phyloP scores from a whole-genome alignment of 1,140 invertebrate genomes.

The Conus betulinus region DNA sequence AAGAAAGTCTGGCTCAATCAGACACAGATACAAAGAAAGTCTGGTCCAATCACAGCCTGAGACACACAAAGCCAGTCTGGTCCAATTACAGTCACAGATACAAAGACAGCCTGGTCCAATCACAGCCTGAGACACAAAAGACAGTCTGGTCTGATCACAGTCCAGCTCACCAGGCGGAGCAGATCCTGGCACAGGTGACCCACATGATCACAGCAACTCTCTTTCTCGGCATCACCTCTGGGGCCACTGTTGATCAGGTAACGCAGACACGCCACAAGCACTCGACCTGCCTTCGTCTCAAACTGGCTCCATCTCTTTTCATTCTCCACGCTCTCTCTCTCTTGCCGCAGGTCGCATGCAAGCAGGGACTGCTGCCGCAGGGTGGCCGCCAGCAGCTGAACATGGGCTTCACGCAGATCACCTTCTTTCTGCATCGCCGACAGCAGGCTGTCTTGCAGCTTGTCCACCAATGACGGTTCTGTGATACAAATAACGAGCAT shows the following conservation, averaged over 20 bases:
- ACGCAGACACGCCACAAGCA: constrained; percentile 20
- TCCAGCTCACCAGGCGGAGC: not conserved
- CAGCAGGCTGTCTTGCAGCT: not conserved
- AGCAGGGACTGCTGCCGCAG: not conserved
- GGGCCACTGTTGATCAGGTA: not conserved
- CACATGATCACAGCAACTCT: not conserved
- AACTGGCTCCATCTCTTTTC: not conserved
- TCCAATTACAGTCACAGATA: no score
- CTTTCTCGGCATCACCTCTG: not conserved
- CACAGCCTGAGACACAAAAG: no score
- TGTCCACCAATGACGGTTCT: not conserved
- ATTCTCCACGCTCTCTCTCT: no score
- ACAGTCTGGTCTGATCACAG: no score
- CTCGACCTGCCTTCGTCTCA: not conserved
- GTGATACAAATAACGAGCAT: not conserved
- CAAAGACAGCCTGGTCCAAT: no score
- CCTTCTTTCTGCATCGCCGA: not conserved
- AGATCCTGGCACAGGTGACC: not conserved
- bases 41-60: no score
- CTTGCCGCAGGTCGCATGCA: not conserved
- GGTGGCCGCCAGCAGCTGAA: constrained; percentile 22
- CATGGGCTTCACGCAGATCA: not conserved
- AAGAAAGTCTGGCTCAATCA: no score
- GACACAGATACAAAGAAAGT: no score
- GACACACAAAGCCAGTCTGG: no score